Evolutionary conservation across 2,113 vertebrate genomes (phyloP).

Genomic region (Corythaixoides concolor): DNA sequence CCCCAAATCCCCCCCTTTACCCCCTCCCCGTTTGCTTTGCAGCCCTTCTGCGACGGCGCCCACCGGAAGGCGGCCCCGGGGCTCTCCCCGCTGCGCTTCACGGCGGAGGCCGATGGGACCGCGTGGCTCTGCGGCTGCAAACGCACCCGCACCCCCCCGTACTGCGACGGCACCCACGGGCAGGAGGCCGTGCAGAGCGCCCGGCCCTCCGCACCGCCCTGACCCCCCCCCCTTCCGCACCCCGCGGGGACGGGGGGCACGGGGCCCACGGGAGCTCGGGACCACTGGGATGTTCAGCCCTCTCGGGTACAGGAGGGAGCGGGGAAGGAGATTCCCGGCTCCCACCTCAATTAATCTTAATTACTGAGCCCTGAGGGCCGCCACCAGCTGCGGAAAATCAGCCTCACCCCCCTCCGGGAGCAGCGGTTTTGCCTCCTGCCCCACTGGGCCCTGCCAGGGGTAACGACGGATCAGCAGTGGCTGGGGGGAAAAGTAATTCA

Average conservation of each 20-base stretch:
- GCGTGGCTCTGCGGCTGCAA: slow-evolving; percentile 86
- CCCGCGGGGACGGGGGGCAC: not conserved
- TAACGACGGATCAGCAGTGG: not conserved
- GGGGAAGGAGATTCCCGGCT: not conserved
- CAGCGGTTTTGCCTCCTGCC: not conserved
- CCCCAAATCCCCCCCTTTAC: not conserved
- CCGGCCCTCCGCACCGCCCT: not conserved
- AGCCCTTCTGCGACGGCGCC: slow-evolving; percentile 89
- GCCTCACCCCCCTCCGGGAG: not conserved
- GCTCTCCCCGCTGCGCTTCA: slow-evolving; percentile 80
- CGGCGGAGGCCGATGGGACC: slow-evolving; percentile 33
- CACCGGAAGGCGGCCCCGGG: slow-evolving; percentile 74
- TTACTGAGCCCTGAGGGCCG: not conserved
- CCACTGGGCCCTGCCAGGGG: not conserved
- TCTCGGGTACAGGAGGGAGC: fast-evolving
- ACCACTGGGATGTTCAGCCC: fast-evolving
- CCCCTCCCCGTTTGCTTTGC: not conserved
- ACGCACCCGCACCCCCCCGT: slow-evolving; percentile 77
- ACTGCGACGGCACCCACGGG: slow-evolving; percentile 85
- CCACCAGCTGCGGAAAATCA: not conserved
- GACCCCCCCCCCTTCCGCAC: too few species aligned
- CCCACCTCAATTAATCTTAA: not conserved
- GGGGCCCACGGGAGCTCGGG: not conserved
- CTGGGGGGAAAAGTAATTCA: not conserved
- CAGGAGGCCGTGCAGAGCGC: slow-evolving; percentile 56